Evolutionary conservation across 2,888 invertebrate genomes (phyloP), one percentile per base, ranked within the genome.

Genomic region (Leptura quadrifasciata): DNA sequence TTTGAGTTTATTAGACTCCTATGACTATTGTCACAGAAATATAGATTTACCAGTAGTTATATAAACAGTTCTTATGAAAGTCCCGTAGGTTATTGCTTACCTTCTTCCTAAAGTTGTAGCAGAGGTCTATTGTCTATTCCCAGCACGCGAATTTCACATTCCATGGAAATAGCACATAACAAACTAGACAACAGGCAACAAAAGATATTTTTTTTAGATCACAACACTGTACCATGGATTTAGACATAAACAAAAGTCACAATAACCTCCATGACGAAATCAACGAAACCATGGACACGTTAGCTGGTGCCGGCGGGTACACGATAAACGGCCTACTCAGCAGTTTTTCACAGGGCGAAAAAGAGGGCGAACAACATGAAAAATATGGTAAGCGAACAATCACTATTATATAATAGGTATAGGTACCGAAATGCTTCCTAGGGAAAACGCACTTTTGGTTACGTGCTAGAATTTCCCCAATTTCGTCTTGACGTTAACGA

Each of bases 291-390:
- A 80, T 80, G 72, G 76, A 78, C 24, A 69, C 58, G 3, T 69
- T 79, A 31, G 20, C 75, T 8, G 72, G 58, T 39, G 68, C 76
- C 67, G 71, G 67, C 20, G 77, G 54, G 47, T 81, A 81, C 69
- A 80, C 77, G 9, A 82, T 82, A 24, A 80, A 76, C 64, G 81
- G 81, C 55, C 61, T 83, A n/a, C 73, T 83, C 57, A 80, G 70
- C 39, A 80, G 72, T 39, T 79, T 83, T 20, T 69, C 77, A 8
- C 77, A 77, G 64, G 70, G 52, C 21, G 76, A 78, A 2, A 74
- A 71, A 21, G 76, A 77, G 21, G 76, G 76, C 12, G 79, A 63
- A 68, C 52, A 78, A 1, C 67, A 74, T 27, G 80, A 83, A 27
- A 83, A 81, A 73, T 82, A 76, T 67, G 82, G 83, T 82, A 76